A percentile compares a stretch with the other conserved stretches of the same genome.
Evolutionary conservation across 2,113 vertebrate species (phyloP).

Genomic region (Balaeniceps rex): DNA sequence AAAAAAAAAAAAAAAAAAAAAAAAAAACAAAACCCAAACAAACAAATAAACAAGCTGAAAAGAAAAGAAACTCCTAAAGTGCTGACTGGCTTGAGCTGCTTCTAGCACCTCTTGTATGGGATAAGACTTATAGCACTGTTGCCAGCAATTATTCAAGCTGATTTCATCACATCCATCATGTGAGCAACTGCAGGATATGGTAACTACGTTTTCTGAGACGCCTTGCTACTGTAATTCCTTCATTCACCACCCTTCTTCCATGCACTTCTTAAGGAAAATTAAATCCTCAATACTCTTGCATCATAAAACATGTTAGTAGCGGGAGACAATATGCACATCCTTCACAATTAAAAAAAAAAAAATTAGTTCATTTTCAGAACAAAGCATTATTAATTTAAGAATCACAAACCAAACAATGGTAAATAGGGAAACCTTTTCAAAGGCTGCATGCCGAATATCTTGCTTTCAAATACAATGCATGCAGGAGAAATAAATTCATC

Average conservation of each 20-base stretch:
- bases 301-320: constrained; percentile 50
- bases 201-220: constrained; percentile 20
- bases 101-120: constrained; percentile 72
- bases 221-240: constrained; percentile 44
- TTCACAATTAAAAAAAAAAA: constrained; percentile 38
- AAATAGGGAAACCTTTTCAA: constrained; percentile 59
- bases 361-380: constrained; percentile 54
- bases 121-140: constrained; percentile 57
- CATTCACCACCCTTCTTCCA: constrained; percentile 1
- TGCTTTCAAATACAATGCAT: constrained; percentile 67
- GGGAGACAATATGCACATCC: constrained; percentile 58
- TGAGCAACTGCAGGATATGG: constrained; percentile 37
- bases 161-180: constrained; percentile 25
- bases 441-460: constrained; percentile 70
- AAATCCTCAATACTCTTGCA: constrained; percentile 48
- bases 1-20: not conserved
- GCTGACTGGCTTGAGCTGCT: constrained; percentile 69
- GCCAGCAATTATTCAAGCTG: constrained; percentile 58
- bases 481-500: constrained; percentile 70
- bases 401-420: constrained; percentile 66
- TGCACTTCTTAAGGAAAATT: constrained; percentile 13
- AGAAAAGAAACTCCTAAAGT: constrained; percentile 64
- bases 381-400: constrained; percentile 60
- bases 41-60: not conserved
- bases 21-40: not conserved